phyloP scores from a whole-genome alignment of 2,113 vertebrate genomes.

The Equus przewalskii region DNA sequence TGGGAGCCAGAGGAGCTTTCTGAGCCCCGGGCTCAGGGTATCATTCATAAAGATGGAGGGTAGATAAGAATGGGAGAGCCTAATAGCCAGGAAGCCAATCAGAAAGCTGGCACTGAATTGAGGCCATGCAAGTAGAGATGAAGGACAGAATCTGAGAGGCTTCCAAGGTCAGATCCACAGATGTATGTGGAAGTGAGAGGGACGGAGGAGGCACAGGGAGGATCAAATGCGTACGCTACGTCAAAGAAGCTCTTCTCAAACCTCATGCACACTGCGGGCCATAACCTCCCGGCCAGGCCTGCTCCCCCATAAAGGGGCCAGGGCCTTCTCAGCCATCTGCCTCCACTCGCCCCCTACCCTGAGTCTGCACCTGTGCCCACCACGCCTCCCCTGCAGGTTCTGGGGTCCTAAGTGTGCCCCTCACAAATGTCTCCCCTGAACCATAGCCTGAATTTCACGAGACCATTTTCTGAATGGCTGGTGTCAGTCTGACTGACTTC shows the following conservation, averaged over 20 bases:
- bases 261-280: no score
- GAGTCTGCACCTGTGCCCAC: neutral
- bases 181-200: neutral
- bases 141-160: neutral
- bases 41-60: neutral
- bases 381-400: neutral
- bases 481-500: neutral
- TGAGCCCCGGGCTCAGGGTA: neutral
- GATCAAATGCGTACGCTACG: fast-evolving
- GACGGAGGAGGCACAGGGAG: neutral
- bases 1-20: neutral
- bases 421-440: neutral
- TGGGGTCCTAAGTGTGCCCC: neutral
- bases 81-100: neutral
- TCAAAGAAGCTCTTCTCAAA: neutral
- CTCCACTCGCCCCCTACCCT: no score
- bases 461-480: neutral
- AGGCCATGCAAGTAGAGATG: neutral
- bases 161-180: neutral
- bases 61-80: neutral
- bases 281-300: neutral
- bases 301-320: neutral
- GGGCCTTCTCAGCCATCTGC: neutral
- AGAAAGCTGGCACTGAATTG: neutral
- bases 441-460: neutral